A percentile compares a stretch with the other conserved stretches of the same genome.
These are phyloP conservation scores for Cotesia congregata DNA, from an alignment of 2,888 invertebrate species.

Conservation along the genomic window DNA sequence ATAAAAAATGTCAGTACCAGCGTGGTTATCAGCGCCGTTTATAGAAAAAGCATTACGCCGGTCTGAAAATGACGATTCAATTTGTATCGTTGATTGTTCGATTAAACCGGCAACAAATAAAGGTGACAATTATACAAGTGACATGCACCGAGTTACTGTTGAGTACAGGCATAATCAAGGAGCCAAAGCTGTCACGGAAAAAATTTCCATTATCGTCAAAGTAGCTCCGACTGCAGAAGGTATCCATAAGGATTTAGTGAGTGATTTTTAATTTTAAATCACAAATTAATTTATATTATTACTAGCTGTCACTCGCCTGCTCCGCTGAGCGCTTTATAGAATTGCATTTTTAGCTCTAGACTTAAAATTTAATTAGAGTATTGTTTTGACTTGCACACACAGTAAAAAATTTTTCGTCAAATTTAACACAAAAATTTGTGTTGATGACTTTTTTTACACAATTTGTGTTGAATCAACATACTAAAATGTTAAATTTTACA, in stretches of 20 bases:
- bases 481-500: no score
- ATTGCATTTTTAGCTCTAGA: no score
- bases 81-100: constrained; percentile 56
- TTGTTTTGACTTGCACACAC: no score
- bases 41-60: constrained; percentile 57
- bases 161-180: constrained; percentile 51
- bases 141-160: constrained; percentile 59
- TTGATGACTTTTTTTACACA: no score
- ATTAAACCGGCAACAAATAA: constrained; percentile 61
- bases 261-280: constrained; percentile 14
- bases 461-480: no score
- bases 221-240: constrained; percentile 69
- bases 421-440: no score
- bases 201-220: constrained; percentile 60
- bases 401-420: no score
- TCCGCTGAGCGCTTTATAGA: no score
- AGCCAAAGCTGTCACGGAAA: constrained; percentile 50
- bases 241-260: constrained; percentile 64
- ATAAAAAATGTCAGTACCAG: constrained; percentile 52
- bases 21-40: constrained; percentile 60
- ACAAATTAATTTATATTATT: no score
- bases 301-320: no score
- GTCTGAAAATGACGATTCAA: constrained; percentile 55
- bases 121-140: constrained; percentile 67
- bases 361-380: no score